Evolutionary conservation across 2,797 vertebrate genomes (phyloP).

Genomic region (Chaenodraco wilsoni): DNA sequence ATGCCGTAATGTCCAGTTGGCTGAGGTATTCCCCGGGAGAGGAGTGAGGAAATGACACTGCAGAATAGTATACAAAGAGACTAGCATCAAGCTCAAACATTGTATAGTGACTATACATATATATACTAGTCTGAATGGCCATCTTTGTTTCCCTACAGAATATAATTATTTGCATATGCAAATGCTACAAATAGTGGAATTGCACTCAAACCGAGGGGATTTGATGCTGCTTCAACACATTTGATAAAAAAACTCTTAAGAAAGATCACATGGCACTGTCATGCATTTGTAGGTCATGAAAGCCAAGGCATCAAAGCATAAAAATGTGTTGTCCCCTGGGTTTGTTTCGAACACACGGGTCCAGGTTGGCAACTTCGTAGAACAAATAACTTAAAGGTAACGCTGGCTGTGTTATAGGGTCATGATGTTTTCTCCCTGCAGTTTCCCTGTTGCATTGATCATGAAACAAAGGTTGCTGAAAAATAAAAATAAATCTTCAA

Average conservation of each 20-base stretch:
- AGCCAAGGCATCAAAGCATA: neutral
- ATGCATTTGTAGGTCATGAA: constrained; percentile 30
- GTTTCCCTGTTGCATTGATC: neutral
- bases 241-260: constrained; percentile 33
- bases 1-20: constrained; percentile 20
- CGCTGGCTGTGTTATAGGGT: neutral
- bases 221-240: constrained; percentile 27
- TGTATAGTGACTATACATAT: neutral
- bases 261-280: constrained; percentile 12
- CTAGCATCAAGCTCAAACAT: neutral
- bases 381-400: no score
- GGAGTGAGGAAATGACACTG: neutral
- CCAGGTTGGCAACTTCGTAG: constrained; percentile 12
- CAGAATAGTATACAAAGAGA: constrained; percentile 5
- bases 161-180: constrained; percentile 4
- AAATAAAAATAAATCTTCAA: no score
- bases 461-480: neutral
- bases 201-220: neutral
- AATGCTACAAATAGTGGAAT: neutral
- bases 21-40: constrained; percentile 29
- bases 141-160: constrained; percentile 6
- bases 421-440: neutral
- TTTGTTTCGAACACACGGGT: constrained; percentile 7
- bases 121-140: neutral
- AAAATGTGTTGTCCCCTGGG: constrained; percentile 1